Conservation (phyloP, 2,797 vertebrate species). For the Sciurus carolinensis region DNA sequence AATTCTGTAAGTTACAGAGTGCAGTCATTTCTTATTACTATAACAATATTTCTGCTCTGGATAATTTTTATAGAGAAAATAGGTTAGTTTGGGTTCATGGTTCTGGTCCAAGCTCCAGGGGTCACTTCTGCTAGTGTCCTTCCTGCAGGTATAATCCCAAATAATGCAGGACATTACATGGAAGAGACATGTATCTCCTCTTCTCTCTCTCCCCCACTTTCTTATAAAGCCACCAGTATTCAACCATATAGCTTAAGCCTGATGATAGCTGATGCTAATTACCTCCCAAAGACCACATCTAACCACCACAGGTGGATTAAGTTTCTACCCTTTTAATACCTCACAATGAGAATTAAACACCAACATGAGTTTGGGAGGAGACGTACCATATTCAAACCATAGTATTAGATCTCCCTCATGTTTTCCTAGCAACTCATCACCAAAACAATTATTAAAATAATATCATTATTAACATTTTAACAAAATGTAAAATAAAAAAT, state of each 20-base stretch:
- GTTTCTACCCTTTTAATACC: not conserved
- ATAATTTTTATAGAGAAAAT: not conserved
- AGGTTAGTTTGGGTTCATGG: not conserved
- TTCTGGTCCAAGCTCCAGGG: not conserved
- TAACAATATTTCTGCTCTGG: not conserved
- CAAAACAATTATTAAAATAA: slow-evolving; percentile 39
- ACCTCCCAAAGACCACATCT: not conserved
- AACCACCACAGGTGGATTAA: not conserved
- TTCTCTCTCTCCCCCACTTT: not conserved
- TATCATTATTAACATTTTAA: not conserved
- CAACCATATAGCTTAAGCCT: not conserved
- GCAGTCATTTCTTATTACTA: not conserved
- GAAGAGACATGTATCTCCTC: not conserved
- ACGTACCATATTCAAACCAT: not conserved
- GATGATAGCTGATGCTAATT: not conserved
- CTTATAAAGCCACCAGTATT: not conserved
- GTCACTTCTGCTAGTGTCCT: not conserved
- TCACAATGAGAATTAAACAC: not conserved
- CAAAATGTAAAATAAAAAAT: not conserved
- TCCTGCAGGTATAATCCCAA: not conserved
- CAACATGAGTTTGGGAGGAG: not conserved
- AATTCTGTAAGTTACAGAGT: not conserved
- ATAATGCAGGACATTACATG: not conserved
- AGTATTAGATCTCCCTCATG: not conserved
- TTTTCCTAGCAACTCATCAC: not conserved